phyloP scores from a whole-genome alignment of 2,797 vertebrate species.

The Poliocrania exsul region DNA sequence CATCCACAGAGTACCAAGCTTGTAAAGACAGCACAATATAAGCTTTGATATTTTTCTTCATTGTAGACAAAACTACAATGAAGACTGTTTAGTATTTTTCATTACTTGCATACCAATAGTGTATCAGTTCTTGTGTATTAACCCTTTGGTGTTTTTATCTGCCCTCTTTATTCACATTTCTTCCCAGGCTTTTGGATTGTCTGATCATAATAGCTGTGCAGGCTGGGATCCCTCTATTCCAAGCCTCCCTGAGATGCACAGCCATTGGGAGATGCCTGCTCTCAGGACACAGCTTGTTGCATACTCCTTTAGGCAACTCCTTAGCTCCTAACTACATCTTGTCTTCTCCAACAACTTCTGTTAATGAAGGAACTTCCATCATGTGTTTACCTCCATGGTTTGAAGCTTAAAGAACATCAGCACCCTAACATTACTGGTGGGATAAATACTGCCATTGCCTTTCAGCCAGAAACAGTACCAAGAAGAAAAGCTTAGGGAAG shows the following conservation, averaged over 20 bases:
- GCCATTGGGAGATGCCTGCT: background rate
- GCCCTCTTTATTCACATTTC: background rate
- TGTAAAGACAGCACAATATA: background rate
- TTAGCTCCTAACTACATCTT: background rate
- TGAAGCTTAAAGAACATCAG: too few species aligned
- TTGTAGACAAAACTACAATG: background rate
- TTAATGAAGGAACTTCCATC: background rate
- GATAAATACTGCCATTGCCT: background rate
- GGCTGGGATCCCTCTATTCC: background rate
- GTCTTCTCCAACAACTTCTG: background rate
- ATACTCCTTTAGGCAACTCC: background rate
- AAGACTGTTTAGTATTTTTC: background rate
- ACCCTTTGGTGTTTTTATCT: background rate
- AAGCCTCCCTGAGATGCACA: background rate
- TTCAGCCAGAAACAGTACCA: background rate
- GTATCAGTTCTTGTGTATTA: background rate
- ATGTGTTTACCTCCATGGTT: too few species aligned
- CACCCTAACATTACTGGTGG: background rate
- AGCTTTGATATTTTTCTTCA: background rate
- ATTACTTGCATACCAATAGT: background rate
- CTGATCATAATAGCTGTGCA: background rate
- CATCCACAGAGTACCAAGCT: background rate
- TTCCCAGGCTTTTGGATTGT: background rate
- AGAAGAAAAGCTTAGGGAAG: background rate
- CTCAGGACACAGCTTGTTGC: background rate